Percentiles rank a stretch among this genome's conserved stretches.
Evolutionary conservation across 1,140 invertebrate species (phyloP).

Genomic region (Bombus waltoni): DNA sequence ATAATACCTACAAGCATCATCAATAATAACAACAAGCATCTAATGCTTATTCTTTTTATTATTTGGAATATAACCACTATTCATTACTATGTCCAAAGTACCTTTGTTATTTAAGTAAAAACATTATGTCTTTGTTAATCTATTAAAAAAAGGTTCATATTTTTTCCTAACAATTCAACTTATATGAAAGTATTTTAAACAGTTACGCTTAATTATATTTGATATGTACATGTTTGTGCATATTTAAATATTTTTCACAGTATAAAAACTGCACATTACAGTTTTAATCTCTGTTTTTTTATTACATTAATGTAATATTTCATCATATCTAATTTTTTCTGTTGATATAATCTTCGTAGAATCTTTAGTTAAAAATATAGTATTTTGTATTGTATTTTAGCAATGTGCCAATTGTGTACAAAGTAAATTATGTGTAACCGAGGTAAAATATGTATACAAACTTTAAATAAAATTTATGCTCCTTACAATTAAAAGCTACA

Average conservation of each 20-base stretch:
- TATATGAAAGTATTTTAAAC: not conserved
- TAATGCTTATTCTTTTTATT: constrained; percentile 8
- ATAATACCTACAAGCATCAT: too few relatives aligned
- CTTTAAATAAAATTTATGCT: not conserved
- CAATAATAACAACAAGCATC: not conserved
- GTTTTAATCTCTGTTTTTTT: constrained; percentile 3
- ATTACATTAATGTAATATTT: not conserved
- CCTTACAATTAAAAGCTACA: not conserved
- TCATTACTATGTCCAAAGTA: not conserved
- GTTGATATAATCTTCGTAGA: too few relatives aligned
- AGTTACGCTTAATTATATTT: not conserved
- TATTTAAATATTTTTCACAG: not conserved
- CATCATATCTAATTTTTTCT: not conserved
- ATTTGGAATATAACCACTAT: constrained; percentile 8
- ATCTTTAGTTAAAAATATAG: not conserved
- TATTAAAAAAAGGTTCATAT: not conserved
- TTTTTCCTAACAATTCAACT: not conserved
- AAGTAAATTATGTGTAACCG: constrained; percentile 7
- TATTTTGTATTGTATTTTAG: not conserved
- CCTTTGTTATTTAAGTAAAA: constrained; percentile 4
- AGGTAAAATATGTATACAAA: constrained; percentile 20
- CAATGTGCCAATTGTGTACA: constrained; percentile 31
- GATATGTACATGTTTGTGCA: not conserved
- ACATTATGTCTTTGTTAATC: constrained; percentile 4
- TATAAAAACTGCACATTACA: not conserved